Conservation (phyloP, 2,113 vertebrate species). For the Micromys minutus region DNA sequence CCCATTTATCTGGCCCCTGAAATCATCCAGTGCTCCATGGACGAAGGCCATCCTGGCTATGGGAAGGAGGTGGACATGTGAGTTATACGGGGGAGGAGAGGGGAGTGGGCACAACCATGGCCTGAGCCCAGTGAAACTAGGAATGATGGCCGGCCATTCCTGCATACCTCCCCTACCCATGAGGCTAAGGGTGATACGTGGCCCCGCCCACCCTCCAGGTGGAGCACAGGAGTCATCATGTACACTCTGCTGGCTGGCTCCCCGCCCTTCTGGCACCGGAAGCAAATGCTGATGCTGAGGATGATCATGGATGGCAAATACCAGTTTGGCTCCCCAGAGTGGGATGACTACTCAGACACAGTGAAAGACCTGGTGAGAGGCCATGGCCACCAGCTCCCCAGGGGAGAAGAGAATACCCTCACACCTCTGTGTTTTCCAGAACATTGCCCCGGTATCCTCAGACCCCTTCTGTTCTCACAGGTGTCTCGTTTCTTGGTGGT, state of each 20-base stretch:
- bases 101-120: not conserved
- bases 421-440: not conserved
- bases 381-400: accelerated
- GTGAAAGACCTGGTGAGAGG: slow-evolving; percentile 95
- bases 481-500: slow-evolving; percentile 95
- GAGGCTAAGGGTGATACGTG: not conserved
- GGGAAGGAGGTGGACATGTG: slow-evolving; percentile 95
- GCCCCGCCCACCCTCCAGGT: slow-evolving; percentile 85
- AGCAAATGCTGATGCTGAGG: slow-evolving; percentile 98
- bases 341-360: slow-evolving; percentile 97
- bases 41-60: slow-evolving; percentile 91
- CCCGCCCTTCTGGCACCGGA: slow-evolving; percentile 98
- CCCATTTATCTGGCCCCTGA: slow-evolving; percentile 97
- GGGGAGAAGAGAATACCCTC: not conserved
- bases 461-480: slow-evolving; percentile 74
- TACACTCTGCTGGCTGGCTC: slow-evolving; percentile 97
- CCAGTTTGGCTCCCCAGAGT: slow-evolving; percentile 93
- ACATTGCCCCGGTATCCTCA: no score
- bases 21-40: slow-evolving; percentile 98
- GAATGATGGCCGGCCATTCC: no score
- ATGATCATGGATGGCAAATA: slow-evolving; percentile 96
- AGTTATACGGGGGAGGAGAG: slow-evolving; percentile 88
- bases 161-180: not conserved
- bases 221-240: slow-evolving; percentile 98
- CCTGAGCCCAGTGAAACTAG: not conserved